Conservation (phyloP, 2,888 invertebrate species). For the Coelopa pilipes region DNA sequence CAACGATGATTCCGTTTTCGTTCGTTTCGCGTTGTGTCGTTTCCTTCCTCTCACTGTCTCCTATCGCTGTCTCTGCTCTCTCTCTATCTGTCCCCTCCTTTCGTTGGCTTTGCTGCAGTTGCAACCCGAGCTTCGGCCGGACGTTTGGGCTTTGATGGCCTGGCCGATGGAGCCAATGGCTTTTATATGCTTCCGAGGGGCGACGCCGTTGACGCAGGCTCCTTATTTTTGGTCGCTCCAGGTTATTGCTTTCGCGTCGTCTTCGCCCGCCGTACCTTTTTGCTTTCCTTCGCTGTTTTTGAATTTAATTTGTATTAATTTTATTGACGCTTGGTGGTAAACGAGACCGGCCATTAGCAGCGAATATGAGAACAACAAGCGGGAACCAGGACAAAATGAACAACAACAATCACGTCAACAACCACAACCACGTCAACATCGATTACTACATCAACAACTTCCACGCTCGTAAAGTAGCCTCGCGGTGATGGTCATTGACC, state of each 20-base stretch:
- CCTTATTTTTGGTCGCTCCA: background rate
- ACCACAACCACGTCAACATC: background rate
- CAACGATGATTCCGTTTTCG: too few species aligned
- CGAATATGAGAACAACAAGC: background rate
- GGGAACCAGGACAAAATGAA: background rate
- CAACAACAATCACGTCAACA: background rate
- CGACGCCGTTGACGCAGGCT: background rate
- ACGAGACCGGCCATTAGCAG: background rate
- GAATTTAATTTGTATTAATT: background rate
- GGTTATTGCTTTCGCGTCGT: background rate
- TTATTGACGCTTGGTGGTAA: background rate
- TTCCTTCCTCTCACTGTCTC: too few species aligned
- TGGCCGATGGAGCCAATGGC: conserved; percentile 38
- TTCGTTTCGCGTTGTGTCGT: too few species aligned
- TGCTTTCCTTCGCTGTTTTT: background rate
- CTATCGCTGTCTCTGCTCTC: background rate
- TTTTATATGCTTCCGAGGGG: conserved; percentile 52
- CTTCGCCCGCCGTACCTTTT: too few species aligned
- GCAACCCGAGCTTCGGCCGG: conserved; percentile 44
- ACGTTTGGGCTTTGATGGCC: conserved; percentile 52
- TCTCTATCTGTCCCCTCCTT: background rate
- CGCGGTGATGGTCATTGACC: too few species aligned
- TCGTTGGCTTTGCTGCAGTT: background rate
- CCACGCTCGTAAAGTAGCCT: too few species aligned
- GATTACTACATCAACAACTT: too few species aligned